phyloP scores from a whole-genome alignment of 2,797 vertebrate species.

The Scolopax bukidnonensis region DNA sequence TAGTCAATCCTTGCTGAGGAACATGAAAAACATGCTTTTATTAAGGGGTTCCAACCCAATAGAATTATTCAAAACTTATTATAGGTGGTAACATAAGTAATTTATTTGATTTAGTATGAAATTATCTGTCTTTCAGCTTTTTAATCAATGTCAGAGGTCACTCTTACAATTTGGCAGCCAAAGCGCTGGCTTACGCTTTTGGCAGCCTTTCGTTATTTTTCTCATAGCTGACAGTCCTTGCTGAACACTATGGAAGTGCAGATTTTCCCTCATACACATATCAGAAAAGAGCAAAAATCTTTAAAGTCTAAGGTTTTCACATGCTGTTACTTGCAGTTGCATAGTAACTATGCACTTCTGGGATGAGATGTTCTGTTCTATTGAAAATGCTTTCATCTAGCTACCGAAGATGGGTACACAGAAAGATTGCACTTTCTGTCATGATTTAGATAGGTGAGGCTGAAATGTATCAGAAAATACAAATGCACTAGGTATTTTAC shows the following conservation, averaged over 20 bases:
- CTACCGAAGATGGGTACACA: not conserved
- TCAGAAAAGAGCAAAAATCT: not conserved
- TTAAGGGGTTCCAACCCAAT: not conserved
- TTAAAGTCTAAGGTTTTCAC: not conserved
- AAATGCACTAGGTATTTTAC: not conserved
- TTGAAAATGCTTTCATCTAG: not conserved
- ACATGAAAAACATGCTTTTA: not conserved
- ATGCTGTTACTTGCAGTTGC: not conserved
- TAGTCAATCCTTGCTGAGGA: not conserved
- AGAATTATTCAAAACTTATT: conserved; percentile 14
- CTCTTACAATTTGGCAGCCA: not conserved
- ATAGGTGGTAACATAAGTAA: not conserved
- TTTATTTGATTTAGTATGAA: conserved; percentile 16
- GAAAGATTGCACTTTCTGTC: not conserved
- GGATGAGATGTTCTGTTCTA: not conserved
- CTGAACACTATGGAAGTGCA: not conserved
- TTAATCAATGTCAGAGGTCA: not conserved
- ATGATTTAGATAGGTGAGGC: not conserved
- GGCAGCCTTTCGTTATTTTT: not conserved
- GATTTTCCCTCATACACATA: not conserved
- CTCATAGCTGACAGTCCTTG: not conserved
- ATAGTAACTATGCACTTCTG: not conserved
- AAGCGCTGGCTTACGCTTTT: not conserved
- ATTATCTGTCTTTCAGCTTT: not conserved
- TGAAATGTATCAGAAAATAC: not conserved